Percentiles rank a stretch among this genome's conserved stretches.
Evolutionary conservation across 2,797 vertebrate species (phyloP).

Genomic region (Acrocephalus scirpaceus): DNA sequence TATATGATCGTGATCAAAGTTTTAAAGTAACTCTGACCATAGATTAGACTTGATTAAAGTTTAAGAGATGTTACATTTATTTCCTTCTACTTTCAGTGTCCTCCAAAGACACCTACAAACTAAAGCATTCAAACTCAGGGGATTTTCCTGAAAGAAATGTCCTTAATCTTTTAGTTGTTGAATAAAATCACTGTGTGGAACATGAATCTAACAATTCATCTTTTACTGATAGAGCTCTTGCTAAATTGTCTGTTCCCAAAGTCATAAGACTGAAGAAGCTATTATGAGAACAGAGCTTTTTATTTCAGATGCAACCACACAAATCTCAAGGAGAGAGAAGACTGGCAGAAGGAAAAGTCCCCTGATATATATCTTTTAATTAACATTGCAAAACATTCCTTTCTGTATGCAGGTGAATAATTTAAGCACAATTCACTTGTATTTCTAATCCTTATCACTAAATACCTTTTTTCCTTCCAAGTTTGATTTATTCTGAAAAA

Average conservation of each 20-base stretch:
- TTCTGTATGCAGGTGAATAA: constrained; percentile 14
- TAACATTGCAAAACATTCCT: constrained; percentile 35
- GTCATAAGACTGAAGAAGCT: constrained; percentile 32
- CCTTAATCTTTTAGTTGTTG: constrained; percentile 36
- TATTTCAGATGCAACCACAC: constrained; percentile 19
- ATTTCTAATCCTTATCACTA: constrained; percentile 30
- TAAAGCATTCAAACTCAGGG: neutral
- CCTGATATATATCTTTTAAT: constrained; percentile 59
- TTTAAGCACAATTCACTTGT: constrained; percentile 13
- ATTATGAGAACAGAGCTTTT: constrained; percentile 21
- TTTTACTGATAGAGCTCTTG: neutral
- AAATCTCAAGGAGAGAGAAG: constrained; percentile 34
- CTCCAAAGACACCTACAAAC: neutral
- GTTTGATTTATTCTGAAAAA: neutral
- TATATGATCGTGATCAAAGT: neutral
- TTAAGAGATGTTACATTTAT: neutral
- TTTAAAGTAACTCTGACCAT: neutral
- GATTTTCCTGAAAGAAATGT: neutral
- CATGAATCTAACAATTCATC: constrained; percentile 27
- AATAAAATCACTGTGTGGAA: constrained; percentile 42
- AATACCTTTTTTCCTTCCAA: neutral
- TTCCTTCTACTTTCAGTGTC: neutral
- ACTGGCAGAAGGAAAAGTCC: constrained; percentile 4
- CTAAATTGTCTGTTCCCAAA: constrained; percentile 30
- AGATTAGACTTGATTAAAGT: neutral